Evolutionary conservation across 2,797 vertebrate species (phyloP), one percentile per base, ranked within the genome.

Genomic region (Coreius guichenoti): DNA sequence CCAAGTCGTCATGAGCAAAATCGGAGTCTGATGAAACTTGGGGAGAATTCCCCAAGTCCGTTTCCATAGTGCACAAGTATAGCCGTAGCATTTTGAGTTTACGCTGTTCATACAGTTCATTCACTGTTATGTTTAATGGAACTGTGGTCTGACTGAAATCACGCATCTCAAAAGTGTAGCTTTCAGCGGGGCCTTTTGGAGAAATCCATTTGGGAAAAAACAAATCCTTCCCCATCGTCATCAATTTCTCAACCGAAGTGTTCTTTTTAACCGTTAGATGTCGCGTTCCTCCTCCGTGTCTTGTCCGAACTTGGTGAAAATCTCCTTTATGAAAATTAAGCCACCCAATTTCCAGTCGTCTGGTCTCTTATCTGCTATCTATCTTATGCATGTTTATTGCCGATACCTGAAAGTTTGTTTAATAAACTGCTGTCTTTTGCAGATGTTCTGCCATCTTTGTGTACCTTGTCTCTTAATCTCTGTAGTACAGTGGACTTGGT

Each of bases 301-400:
- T 56, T 54, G 49, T 76, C 29, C 29, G 29, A 9, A 58, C 75
- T 29, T 77, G 51, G 7, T 33, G 49, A 58, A 31, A 56, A 12
- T 36, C 14, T 33, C 16, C 11, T 56, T 77, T 9, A 4, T 77
- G 75, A 36, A 77, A 77, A 58, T 58, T 9, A 29, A 77, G 51
- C 51, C 49, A 63, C 3, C 14, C 76, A 13, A 45, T 79, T 79
- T 63, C 56, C 54, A 79, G 19, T 14, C 33, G 21, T 14, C 56
- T 39, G 21, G 39, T 80, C 16, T 80, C 21, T 26, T n/a, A n/a
- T n/a, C n/a, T n/a, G n/a, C n/a, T n/a, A n/a, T n/a, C n/a, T n/a
- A n/a, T n/a, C n/a, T 80, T 80, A n/a, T 78, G 54, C 31, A n/a
- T 78, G 12, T 23, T 61, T 78, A 31, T 58, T 77, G 29, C 75